Base-by-base conservation (phyloP, 2,113 vertebrate genomes). In the Amia ocellicauda region DNA sequence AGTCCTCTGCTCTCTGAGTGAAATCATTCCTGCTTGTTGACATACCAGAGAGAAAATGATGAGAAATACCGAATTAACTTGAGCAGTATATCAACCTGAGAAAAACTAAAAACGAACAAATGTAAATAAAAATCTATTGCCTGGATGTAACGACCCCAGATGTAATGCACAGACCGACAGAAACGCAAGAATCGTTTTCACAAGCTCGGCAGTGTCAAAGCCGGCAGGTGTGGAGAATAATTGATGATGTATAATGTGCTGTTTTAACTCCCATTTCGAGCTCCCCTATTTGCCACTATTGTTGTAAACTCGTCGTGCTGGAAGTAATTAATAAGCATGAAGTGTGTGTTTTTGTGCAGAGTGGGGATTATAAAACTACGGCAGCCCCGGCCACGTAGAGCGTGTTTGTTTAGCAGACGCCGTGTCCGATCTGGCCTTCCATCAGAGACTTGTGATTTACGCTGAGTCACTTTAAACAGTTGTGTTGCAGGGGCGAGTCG, bases 261-360 rank as follows among this genome's bases (percentile, higher is more conserved):
- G 62, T 52, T 50, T 29, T 24, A n/a, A 27, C 43, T 55, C 53
- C 52, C 40, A 62, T 49, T 66, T 58, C 49, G 23, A 19, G 41
- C 23, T 2, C 22, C 26, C 31, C 27, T 26, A 27, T 58, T 59
- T 58, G 29, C 54, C 31, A 47, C 23, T 56, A 41, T 47, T 69
- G 23, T 69, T 63, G 36, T 50, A 52, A 63, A 69, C 16, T 49
- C 29, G 29, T 13, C 57, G 29, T 28, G 26, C 67, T 59, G 61
- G 24, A 59, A 59, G 67, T 69, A 63, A 59, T 59, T 59, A 28
- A 53, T 43, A 49, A 24, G 28, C 60, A 62, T 45, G 22, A 17
- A 53, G 60, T 61, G 11, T 41, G n/a, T 45, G 31, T 14, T 41
- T 59, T 59, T 47, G 43, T 60, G 47, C 22, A 60, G 55, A 58